These are phyloP conservation scores for Scaptomyza reducta DNA, from an alignment of 2,888 invertebrate species.

Conservation along the genomic window DNA sequence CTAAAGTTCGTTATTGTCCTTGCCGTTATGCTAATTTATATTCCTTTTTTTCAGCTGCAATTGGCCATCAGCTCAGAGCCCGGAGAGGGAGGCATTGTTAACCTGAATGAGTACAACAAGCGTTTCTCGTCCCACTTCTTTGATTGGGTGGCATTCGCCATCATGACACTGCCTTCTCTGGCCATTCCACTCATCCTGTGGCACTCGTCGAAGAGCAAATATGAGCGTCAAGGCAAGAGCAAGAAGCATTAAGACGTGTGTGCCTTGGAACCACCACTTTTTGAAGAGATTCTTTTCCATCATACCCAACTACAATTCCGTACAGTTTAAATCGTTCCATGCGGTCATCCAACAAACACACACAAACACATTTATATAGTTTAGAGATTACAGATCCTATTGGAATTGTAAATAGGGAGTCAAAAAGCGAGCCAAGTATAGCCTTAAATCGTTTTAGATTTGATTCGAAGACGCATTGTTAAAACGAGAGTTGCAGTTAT, in stretches of 20 bases:
- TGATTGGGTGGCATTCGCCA: constrained; percentile 98
- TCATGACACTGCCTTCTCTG: constrained; percentile 97
- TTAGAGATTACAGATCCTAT: constrained; percentile 42
- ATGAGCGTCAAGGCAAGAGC: constrained; percentile 91
- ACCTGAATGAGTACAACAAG: constrained; percentile 96
- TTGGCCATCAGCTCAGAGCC: constrained; percentile 93
- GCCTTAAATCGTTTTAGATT: constrained; percentile 82
- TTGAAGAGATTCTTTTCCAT: constrained; percentile 54
- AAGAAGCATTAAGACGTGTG: constrained; percentile 87
- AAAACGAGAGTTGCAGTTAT: constrained; percentile 52
- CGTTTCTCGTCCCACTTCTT: constrained; percentile 98
- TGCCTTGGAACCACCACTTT: constrained; percentile 39
- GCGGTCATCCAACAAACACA: constrained; percentile 44
- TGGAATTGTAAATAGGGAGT: constrained; percentile 51
- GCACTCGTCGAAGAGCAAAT: constrained; percentile 97
- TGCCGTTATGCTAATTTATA: background rate
- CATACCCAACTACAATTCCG: constrained; percentile 56
- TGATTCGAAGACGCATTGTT: constrained; percentile 69
- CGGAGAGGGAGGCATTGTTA: constrained; percentile 97
- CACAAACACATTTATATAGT: constrained; percentile 35
- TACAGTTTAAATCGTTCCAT: constrained; percentile 53
- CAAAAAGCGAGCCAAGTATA: constrained; percentile 30
- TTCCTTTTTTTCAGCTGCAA: constrained; percentile 87
- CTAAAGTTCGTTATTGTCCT: background rate
- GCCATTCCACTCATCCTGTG: constrained; percentile 97